Percentiles rank a stretch among this genome's conserved stretches.
Evolutionary conservation across 2,888 invertebrate species (phyloP).

Genomic region (Macaria notata): DNA sequence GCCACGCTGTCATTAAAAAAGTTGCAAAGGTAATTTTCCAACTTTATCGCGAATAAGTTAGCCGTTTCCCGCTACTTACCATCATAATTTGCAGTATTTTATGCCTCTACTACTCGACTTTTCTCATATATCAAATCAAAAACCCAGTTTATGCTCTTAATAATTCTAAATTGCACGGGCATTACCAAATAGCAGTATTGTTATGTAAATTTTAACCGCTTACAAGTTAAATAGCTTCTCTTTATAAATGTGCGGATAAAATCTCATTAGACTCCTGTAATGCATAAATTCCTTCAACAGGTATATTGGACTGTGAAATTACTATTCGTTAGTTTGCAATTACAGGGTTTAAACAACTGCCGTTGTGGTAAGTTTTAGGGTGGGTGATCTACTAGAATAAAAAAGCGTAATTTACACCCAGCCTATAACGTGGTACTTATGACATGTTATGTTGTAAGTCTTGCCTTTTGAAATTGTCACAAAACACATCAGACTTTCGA

Average conservation of each 20-base stretch:
- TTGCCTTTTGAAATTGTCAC: too few species aligned
- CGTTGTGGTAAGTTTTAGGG: too few species aligned
- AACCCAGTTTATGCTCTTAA: slow-evolving; percentile 20
- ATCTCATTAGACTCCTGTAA: background rate
- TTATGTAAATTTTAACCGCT: slow-evolving; percentile 11
- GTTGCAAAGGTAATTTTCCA: slow-evolving; percentile 27
- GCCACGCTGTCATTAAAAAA: slow-evolving; percentile 26
- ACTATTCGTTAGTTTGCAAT: too few species aligned
- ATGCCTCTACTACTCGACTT: slow-evolving; percentile 25
- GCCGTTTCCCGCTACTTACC: slow-evolving; percentile 19
- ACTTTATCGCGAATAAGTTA: slow-evolving; percentile 25
- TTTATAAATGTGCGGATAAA: slow-evolving; percentile 3
- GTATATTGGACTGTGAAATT: too few species aligned
- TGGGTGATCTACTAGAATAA: too few species aligned
- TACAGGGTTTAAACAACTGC: too few species aligned
- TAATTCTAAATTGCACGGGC: slow-evolving; percentile 17
- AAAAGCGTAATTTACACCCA: too few species aligned
- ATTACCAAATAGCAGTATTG: slow-evolving; percentile 7
- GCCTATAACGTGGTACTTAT: too few species aligned
- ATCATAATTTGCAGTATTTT: slow-evolving; percentile 26
- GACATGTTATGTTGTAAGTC: too few species aligned
- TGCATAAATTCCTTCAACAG: background rate
- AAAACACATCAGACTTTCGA: too few species aligned
- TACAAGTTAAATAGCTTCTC: slow-evolving; percentile 7
- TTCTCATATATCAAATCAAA: slow-evolving; percentile 22